phyloP scores from a whole-genome alignment of 2,888 invertebrate genomes.

The Agrilus biguttatus region DNA sequence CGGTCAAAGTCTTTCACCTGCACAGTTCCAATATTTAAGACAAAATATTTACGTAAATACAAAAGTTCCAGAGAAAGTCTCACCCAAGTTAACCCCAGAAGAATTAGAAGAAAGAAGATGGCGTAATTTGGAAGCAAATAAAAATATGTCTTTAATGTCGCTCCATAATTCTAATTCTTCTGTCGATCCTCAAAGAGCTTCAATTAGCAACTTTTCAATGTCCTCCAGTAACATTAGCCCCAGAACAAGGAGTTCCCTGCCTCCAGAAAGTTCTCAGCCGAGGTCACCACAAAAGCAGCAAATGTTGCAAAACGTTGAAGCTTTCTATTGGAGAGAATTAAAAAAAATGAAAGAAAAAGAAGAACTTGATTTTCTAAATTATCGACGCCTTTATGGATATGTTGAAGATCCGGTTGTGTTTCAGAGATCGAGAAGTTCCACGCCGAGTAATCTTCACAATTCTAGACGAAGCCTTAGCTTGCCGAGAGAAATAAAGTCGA shows the following conservation, averaged over 20 bases:
- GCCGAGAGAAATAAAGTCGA: slow-evolving; percentile 16
- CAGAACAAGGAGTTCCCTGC: no score
- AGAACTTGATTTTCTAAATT: slow-evolving; percentile 34
- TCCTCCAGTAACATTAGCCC: no score
- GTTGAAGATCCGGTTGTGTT: slow-evolving; percentile 22
- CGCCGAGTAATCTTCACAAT: slow-evolving; percentile 28
- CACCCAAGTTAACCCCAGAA: no score
- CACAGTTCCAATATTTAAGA: no score
- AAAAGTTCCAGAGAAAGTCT: no score
- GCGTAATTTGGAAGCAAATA: no score
- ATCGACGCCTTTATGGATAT: slow-evolving; percentile 21
- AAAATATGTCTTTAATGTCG: no score
- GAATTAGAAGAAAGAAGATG: no score
- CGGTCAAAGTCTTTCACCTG: no score
- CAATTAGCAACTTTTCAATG: not conserved
- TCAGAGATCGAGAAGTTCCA: slow-evolving; percentile 32
- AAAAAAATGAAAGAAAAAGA: slow-evolving; percentile 48
- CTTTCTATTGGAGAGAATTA: slow-evolving; percentile 54
- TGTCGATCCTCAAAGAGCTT: not conserved
- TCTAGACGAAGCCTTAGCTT: slow-evolving; percentile 31
- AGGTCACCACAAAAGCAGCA: slow-evolving; percentile 36
- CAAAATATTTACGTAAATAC: no score
- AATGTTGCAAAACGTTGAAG: slow-evolving; percentile 45
- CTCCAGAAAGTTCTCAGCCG: slow-evolving; percentile 4
- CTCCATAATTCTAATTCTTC: not conserved